Conservation (phyloP, 2,888 invertebrate species). For the Tiphia femorata region DNA sequence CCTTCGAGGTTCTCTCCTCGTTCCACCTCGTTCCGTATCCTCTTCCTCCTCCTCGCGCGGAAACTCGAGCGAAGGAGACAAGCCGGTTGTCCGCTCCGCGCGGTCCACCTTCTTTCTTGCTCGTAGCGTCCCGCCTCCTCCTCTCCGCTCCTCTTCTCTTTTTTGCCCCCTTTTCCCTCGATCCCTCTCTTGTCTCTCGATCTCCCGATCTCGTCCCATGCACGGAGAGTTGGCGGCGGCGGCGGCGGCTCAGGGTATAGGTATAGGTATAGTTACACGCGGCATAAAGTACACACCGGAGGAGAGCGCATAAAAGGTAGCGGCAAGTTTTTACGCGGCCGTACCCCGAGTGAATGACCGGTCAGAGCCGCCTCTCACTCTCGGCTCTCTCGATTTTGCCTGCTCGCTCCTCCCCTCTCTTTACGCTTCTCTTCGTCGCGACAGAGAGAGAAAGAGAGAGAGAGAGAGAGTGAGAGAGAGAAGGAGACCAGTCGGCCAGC, state of each 20-base stretch:
- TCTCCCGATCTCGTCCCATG: too few species aligned
- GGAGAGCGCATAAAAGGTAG: slow-evolving; percentile 44
- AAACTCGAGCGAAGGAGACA: too few species aligned
- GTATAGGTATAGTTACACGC: slow-evolving; percentile 13
- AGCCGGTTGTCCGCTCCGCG: too few species aligned
- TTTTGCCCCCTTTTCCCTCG: neutral
- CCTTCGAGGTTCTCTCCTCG: too few species aligned
- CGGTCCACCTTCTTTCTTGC: too few species aligned
- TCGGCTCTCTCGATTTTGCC: slow-evolving; percentile 34
- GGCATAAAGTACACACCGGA: slow-evolving; percentile 38
- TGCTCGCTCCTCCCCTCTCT: slow-evolving; percentile 24
- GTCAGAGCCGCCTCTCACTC: slow-evolving; percentile 56
- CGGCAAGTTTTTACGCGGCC: slow-evolving; percentile 48
- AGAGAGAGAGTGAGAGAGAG: neutral
- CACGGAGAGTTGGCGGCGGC: too few species aligned
- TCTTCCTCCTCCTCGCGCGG: too few species aligned
- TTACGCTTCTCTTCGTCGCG: slow-evolving; percentile 17
- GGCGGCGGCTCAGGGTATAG: neutral
- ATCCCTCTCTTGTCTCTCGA: neutral
- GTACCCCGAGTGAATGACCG: slow-evolving; percentile 48
- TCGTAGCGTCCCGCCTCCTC: too few species aligned
- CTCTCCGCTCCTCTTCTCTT: too few species aligned
- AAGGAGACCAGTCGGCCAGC: too few species aligned
- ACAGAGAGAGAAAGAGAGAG: slow-evolving; percentile 25
- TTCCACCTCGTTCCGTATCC: too few species aligned